Evolutionary conservation across 35 echinoderm and acorn worm genomes (phyloP), one percentile per base, ranked within the genome.

Genomic region (Apostichopus japonicus): DNA sequence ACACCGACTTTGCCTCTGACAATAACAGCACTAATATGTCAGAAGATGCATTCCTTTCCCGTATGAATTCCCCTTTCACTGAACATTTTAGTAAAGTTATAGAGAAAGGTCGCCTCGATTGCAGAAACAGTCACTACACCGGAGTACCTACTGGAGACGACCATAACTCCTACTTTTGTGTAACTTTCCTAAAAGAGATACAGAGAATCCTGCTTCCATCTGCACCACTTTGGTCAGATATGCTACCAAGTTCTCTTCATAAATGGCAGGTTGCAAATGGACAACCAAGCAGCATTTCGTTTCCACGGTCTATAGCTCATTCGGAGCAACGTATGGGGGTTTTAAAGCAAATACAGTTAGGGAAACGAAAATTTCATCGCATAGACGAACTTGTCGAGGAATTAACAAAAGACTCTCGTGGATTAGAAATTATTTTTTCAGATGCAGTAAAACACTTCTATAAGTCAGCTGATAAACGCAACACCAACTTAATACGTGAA

Each of bases 321-420:
- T 80, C 78, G 4, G 78, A 80, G 17, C 78, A 80, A 19, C 27
- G 78, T 5, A 80, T 80, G 78, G 78, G 78, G 0, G 78, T 80
- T 9, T 44, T 80, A 80, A 80, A 80, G 13, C 8, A 80, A 7
- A 80, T 53, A 27, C 78, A 80, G 44, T 2, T 80, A 9, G 27
- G 25, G 1, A 80, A 17, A 53, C 24, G 53, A 80, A 80, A 13
- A 53, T 80, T n/a, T 53, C 8, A 80, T 52, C 8, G 78, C 4
- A 15, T 80, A 52, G 78, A 80, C 44, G 78, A 80, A 80, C 16
- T 80, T 80, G 44, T 80, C 8, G 78, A 77, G 0, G 73, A 19
- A 77, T 11, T 77, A 11, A 25, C 2, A 22, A 25, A 77, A 77
- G 73, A 77, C n/a, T n/a, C 73, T 22, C 24, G 73, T 25, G 73